Evolutionary conservation across 2,888 invertebrate genomes (phyloP), one percentile per base, ranked within the genome.

Genomic region (Idaea biselata): DNA sequence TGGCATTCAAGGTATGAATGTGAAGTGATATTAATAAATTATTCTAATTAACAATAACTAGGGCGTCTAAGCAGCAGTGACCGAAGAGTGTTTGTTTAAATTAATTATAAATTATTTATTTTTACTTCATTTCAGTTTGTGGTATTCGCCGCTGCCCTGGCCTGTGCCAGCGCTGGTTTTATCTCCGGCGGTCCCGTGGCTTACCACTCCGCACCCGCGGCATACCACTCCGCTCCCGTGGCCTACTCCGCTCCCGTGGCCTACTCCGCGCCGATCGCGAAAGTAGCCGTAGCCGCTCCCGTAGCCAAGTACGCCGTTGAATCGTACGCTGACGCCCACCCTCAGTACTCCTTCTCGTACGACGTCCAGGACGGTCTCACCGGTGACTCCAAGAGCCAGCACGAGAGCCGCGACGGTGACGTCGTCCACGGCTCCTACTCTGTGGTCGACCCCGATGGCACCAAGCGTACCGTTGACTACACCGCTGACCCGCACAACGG

Each of bases 361-460:
- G 89, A 92, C 68, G 88, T 93, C 25, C 89, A 84, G 71, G 82
- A 85, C 66, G 73, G 78, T 62, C 78, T 79, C 60, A 83, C 83
- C 62, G 93, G 93, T 4, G 93, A 93, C 81, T 84, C 82, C 65
- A 93, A 93, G 79, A 84, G 83, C 75, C 93, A 93, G 78, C 86
- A 87, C 65, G 93, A 93, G 80, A 79, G 74, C 66, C 88, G 93
- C 66, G 84, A 85, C 64, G 93, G 93, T 60, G 91, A 93, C 70
- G 85, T 87, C 54, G 93, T 93, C 18, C 86, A 87, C 69, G 93
- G 93, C 60, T 88, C 89, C 62, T 93, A 93, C 83, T 91, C 91
- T 61, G 81, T 93, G 11, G 82, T 84, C 54, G 93, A 93, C 67
- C 81, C 93, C 61, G 93, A 93, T 69, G 93, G 93, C 69, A 88